Base-by-base conservation (phyloP, 2,888 invertebrate species). In the Drosophila greeni region DNA sequence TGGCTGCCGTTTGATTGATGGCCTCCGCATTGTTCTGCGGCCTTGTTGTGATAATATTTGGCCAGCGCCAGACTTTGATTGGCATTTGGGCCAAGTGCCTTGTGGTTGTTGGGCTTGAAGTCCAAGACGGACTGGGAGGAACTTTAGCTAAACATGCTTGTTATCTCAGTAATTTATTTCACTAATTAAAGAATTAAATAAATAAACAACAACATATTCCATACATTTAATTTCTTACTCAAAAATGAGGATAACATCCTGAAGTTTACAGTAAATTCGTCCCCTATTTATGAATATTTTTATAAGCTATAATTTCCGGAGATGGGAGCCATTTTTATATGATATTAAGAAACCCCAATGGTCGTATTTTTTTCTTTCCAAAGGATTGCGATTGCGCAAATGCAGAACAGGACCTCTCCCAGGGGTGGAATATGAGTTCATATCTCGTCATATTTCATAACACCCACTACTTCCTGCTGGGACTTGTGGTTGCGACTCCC, bases 21-120 rank as follows among this genome's bases (percentile, higher is more conserved):
- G 80, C 56, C 76, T 49, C 49, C 56, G 68, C 68, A 83, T 77
- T 81, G 75, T 79, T 84, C 69, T 85, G 85, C 70, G 86, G 86
- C 75, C 74, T 73, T 76, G 72, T 73, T 80, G 74, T 74, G 74
- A 86, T 85, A 86, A 85, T 84, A 82, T 85, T 85, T 82, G 66
- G 53, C 53, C 43, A 72, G 42, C 26, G 43, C 58, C 58, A 79
- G 65, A 79, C 57, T 67, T 76, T 76, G 69, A 76, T 76, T 76
- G 80, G 77, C 75, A 78, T 72, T 54, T 33, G 42, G 45, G 58
- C 47, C 54, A 64, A 75, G 52, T 62, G 45, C 43, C 68, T 56
- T 49, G 56, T 14, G 66, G 65, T 52, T 31, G 14, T 20, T 31
- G 29, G 29, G 9, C 12, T 24, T 31, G 2, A 26, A 34, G 20